These are phyloP conservation scores for Aegypius monachus DNA, from an alignment of 2,113 vertebrate species.

Conservation along the genomic window DNA sequence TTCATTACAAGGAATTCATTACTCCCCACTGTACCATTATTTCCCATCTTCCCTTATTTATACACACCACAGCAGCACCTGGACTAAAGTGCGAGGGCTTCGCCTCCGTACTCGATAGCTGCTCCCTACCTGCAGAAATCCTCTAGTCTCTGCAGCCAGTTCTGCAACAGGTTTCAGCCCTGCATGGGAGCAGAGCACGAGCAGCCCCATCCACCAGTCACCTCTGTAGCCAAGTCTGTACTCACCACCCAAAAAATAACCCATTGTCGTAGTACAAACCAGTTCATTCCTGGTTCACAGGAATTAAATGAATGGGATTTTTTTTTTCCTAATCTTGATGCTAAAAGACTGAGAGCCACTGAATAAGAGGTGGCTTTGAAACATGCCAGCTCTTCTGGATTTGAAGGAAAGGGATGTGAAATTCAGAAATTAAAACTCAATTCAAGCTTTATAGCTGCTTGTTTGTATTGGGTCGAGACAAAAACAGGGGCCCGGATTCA, in stretches of 20 bases:
- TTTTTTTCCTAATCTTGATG: background rate
- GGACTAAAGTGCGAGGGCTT: background rate
- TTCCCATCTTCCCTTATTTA: background rate
- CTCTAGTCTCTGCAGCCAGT: background rate
- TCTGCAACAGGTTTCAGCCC: background rate
- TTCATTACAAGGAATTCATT: background rate
- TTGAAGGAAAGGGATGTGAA: background rate
- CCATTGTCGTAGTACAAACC: background rate
- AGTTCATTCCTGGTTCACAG: background rate
- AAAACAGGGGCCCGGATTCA: background rate
- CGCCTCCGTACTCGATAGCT: fast-evolving
- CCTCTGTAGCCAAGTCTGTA: background rate
- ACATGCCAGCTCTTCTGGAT: background rate
- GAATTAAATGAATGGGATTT: background rate
- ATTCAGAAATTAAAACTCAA: background rate
- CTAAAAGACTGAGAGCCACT: background rate
- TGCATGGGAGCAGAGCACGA: background rate
- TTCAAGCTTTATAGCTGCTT: background rate
- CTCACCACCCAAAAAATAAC: background rate
- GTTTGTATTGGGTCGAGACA: background rate
- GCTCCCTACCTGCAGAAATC: background rate
- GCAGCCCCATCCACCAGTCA: background rate
- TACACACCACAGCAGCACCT: background rate
- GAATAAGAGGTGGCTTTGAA: background rate
- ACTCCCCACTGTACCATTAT: background rate